Evolutionary conservation across 2,888 invertebrate genomes (phyloP).

Genomic region (Timema podura): DNA sequence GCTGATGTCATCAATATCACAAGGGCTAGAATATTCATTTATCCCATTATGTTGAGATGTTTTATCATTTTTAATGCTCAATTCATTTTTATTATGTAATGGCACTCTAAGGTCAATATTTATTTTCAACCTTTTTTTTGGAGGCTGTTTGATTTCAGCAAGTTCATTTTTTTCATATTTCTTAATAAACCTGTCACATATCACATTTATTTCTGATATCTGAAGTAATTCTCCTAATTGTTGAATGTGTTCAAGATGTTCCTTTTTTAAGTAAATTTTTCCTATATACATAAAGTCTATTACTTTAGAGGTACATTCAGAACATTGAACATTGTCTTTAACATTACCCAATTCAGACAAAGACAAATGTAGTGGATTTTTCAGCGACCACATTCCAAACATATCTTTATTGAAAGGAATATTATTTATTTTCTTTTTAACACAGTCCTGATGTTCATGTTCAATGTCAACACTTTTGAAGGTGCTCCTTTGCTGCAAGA

Average conservation of each 20-base stretch:
- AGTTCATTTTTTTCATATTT: constrained; percentile 11
- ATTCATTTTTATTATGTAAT: neutral
- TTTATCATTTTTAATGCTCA: neutral
- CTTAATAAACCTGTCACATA: constrained; percentile 23
- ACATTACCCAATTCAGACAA: constrained; percentile 4
- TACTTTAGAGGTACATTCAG: constrained; percentile 26
- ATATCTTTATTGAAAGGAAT: neutral
- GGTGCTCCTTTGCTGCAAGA: constrained; percentile 14
- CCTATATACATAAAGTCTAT: constrained; percentile 30
- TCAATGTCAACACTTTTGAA: neutral
- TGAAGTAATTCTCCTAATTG: constrained; percentile 20
- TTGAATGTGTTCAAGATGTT: constrained; percentile 26
- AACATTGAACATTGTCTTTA: constrained; percentile 16
- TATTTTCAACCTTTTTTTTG: neutral
- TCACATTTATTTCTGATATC: constrained; percentile 22
- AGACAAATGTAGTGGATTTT: constrained; percentile 23
- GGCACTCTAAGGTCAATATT: neutral
- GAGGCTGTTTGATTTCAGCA: neutral
- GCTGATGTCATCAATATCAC: neutral
- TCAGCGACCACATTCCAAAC: constrained; percentile 22
- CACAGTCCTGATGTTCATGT: neutral
- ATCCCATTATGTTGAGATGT: neutral
- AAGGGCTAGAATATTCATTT: neutral
- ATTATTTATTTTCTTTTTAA: neutral
- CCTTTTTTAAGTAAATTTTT: constrained; percentile 25